Conservation (phyloP, 1,140 invertebrate genomes). For the Coptotermes formosanus region DNA sequence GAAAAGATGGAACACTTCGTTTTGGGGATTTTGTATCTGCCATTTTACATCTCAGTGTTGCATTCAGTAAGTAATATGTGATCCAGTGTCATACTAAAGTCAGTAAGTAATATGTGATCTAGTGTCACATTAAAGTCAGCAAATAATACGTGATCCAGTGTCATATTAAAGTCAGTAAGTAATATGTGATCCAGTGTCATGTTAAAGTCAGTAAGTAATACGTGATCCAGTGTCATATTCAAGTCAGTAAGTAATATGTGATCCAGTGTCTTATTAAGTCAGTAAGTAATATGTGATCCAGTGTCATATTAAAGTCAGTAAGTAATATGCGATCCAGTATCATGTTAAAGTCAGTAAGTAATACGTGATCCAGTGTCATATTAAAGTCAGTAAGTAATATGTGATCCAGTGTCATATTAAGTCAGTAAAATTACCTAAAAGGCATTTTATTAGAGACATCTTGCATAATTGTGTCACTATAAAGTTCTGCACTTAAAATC, state of each 20-base stretch:
- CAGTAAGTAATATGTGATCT: slow-evolving; percentile 38
- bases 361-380: not conserved
- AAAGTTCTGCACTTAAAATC: slow-evolving; percentile 12
- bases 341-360: slow-evolving; percentile 61
- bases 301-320: slow-evolving; percentile 57
- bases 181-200: not conserved
- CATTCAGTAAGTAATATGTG: slow-evolving; percentile 69
- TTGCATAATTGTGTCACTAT: not conserved
- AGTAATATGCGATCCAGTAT: slow-evolving; percentile 42
- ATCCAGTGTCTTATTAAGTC: slow-evolving; percentile 43
- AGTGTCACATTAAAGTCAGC: slow-evolving; percentile 55
- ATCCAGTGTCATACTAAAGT: too few species aligned
- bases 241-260: slow-evolving; percentile 61
- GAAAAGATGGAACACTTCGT: slow-evolving; percentile 88
- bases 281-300: slow-evolving; percentile 56
- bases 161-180: slow-evolving; percentile 61
- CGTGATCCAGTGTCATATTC: too few species aligned
- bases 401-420: too few species aligned
- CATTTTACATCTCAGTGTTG: slow-evolving; percentile 82
- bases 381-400: slow-evolving; percentile 61
- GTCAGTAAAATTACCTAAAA: not conserved
- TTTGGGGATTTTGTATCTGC: slow-evolving; percentile 91
- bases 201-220: slow-evolving; percentile 61
- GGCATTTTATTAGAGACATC: not conserved
- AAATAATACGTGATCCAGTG: slow-evolving; percentile 45